These are phyloP conservation scores for Petroica traversi DNA, from an alignment of 2,113 vertebrate species.

Conservation along the genomic window DNA sequence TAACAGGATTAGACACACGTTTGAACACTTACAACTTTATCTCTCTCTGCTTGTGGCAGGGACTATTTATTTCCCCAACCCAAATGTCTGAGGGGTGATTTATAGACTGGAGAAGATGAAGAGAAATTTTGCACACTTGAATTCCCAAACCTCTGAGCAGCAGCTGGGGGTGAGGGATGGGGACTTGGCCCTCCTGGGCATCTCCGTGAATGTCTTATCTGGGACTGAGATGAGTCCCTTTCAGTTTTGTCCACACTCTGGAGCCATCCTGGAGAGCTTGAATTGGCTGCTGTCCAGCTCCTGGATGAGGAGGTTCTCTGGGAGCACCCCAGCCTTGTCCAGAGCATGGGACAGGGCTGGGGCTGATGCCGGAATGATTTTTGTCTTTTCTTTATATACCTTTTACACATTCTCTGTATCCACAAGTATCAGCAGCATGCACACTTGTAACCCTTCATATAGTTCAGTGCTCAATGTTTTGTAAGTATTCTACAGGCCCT, in stretches of 20 bases:
- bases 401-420: too few species aligned
- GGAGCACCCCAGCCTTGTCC: not conserved
- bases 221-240: not conserved
- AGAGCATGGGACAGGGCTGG: not conserved
- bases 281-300: not conserved
- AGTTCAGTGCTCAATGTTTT: too few species aligned
- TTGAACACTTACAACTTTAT: constrained; percentile 49
- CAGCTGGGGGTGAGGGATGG: not conserved
- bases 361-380: too few species aligned
- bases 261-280: not conserved
- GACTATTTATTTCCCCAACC: constrained; percentile 19
- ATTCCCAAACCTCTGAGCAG: not conserved
- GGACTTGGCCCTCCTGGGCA: not conserved
- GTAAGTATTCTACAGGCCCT: too few species aligned
- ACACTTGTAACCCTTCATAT: too few species aligned
- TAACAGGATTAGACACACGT: constrained; percentile 41
- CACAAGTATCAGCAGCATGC: too few species aligned
- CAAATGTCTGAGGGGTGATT: constrained; percentile 20
- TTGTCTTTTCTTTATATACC: too few species aligned
- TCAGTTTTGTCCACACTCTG: not conserved
- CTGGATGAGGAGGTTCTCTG: not conserved
- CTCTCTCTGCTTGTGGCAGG: not conserved
- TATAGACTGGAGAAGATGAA: not conserved
- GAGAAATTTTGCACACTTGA: not conserved
- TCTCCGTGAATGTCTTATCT: not conserved